phyloP scores from a whole-genome alignment of 92 coral and sea anemone species.

The Ricordea florida region DNA sequence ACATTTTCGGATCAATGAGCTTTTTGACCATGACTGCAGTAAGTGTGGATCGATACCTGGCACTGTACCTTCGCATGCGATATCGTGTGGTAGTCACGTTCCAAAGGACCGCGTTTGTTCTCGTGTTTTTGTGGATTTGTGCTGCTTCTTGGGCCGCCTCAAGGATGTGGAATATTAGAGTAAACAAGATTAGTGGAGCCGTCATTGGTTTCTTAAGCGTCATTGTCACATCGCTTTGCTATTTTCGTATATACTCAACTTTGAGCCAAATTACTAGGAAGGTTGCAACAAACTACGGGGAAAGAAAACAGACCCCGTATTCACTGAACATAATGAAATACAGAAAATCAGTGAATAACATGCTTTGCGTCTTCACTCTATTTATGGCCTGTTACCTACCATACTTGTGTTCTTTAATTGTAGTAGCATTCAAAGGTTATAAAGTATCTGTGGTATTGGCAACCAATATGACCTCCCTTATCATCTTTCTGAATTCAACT shows the following conservation, averaged over 20 bases:
- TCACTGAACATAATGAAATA: constrained; percentile 28
- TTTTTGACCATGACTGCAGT: constrained; percentile 47
- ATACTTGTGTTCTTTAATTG: constrained; percentile 26
- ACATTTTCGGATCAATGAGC: constrained; percentile 41
- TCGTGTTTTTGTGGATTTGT: constrained; percentile 20
- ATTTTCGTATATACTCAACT: constrained; percentile 37
- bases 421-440: constrained; percentile 40
- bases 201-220: constrained; percentile 23
- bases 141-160: constrained; percentile 38
- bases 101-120: background rate
- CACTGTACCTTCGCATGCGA: constrained; percentile 36
- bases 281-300: background rate
- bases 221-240: constrained; percentile 19
- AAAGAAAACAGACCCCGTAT: background rate
- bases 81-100: constrained; percentile 37
- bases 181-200: constrained; percentile 42
- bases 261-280: constrained; percentile 4
- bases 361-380: constrained; percentile 46
- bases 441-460: constrained; percentile 41
- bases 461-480: constrained; percentile 33
- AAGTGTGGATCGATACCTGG: constrained; percentile 57
- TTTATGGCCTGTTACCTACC: constrained; percentile 51
- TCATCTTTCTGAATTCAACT: constrained; percentile 51
- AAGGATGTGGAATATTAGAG: constrained; percentile 29
- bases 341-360: constrained; percentile 39